phyloP scores from a whole-genome alignment of 1,140 invertebrate genomes.

The Dinothrombium tinctorium region DNA sequence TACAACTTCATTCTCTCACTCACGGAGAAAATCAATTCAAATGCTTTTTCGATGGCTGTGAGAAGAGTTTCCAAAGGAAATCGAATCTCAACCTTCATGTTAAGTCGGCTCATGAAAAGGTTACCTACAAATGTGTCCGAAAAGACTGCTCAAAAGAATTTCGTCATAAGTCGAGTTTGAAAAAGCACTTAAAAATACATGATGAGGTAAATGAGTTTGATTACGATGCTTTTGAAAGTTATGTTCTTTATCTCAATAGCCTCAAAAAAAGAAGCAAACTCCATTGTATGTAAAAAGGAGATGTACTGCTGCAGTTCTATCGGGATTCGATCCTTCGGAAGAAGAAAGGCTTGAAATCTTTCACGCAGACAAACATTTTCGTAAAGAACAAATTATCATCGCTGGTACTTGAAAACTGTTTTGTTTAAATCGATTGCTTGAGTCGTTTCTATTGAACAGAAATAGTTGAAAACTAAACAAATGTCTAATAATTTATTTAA shows the following conservation, averaged over 20 bases:
- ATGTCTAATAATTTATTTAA: too few relatives aligned
- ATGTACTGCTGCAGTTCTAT: background rate
- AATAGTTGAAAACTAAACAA: too few relatives aligned
- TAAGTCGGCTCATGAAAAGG: background rate
- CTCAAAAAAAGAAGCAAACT: background rate
- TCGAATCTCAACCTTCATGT: background rate
- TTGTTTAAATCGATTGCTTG: too few relatives aligned
- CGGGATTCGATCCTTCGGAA: background rate
- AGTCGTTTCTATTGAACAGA: too few relatives aligned
- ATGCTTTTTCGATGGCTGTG: background rate
- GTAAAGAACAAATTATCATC: background rate
- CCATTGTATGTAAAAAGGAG: background rate
- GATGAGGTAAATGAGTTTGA: background rate
- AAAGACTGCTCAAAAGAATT: background rate
- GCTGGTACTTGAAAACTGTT: too few relatives aligned
- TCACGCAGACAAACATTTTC: background rate
- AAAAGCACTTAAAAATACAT: background rate
- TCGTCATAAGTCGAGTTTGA: background rate
- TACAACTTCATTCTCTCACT: background rate
- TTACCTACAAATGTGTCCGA: background rate
- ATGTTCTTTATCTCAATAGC: background rate
- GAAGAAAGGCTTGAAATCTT: background rate
- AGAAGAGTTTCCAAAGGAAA: background rate
- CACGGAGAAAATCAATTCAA: slow-evolving; percentile 6
- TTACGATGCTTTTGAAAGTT: background rate